Conservation (phyloP, 2,797 vertebrate species). For the Cryptoblepharus egeriae region DNA sequence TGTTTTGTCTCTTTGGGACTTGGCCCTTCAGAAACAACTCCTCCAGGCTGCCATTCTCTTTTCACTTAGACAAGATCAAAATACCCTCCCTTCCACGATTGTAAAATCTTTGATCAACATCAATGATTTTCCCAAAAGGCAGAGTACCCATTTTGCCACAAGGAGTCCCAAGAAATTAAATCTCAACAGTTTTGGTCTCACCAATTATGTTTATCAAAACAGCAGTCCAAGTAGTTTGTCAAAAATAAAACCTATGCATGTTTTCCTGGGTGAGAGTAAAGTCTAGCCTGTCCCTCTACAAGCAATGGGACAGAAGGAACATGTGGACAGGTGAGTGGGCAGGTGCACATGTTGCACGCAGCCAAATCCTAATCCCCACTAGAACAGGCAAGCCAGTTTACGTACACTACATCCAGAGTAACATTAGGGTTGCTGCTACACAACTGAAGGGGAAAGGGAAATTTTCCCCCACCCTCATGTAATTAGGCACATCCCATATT, state of each 20-base stretch:
- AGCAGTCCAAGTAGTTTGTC: background rate
- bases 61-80: conserved; percentile 35
- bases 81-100: background rate
- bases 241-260: conserved; percentile 24
- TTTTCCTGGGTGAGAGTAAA: background rate
- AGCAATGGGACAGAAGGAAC: no score
- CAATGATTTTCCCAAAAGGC: conserved; percentile 26
- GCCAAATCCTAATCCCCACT: no score
- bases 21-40: conserved; percentile 59
- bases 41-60: conserved; percentile 43
- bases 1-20: conserved; percentile 64
- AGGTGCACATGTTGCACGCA: no score
- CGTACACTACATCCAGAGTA: no score
- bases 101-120: conserved; percentile 46
- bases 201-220: conserved; percentile 25
- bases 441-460: no score
- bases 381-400: no score
- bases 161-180: conserved; percentile 27
- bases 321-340: no score
- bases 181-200: background rate
- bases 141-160: conserved; percentile 16
- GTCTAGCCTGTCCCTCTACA: no score
- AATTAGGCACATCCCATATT: no score
- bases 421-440: no score
- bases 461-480: no score